phyloP scores from a whole-genome alignment of 2,888 invertebrate genomes.

The Dysmachus trigonus region DNA sequence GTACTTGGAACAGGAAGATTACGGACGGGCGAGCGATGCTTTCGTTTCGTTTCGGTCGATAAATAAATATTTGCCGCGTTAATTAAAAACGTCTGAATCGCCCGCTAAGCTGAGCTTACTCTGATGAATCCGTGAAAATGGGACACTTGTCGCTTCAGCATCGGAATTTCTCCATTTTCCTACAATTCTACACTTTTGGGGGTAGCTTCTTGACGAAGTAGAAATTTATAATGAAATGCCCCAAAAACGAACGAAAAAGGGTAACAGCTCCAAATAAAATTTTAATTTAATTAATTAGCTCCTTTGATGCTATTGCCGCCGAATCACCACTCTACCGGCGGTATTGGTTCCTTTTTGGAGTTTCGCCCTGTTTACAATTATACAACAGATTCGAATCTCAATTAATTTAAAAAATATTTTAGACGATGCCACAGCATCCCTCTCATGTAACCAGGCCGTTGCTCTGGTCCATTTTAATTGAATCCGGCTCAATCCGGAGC shows the following conservation, averaged over 20 bases:
- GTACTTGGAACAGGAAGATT: conserved; percentile 22
- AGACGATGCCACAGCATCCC: not conserved
- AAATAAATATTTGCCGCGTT: conserved; percentile 54
- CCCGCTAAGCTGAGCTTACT: not conserved
- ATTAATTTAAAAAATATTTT: not conserved
- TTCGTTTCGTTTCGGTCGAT: conserved; percentile 52
- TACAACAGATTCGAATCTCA: not conserved
- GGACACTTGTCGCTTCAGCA: not conserved
- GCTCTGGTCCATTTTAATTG: not conserved
- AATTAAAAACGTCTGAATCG: conserved; percentile 54
- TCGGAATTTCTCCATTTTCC: not conserved
- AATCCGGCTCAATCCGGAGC: not conserved
- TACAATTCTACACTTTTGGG: not conserved
- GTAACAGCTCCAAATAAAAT: not conserved
- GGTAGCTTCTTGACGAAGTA: not conserved
- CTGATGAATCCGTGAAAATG: not conserved
- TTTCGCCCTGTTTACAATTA: not conserved
- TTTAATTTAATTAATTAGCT: conserved; percentile 23
- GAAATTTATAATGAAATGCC: not conserved
- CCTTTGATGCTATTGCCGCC: not conserved
- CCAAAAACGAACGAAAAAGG: not conserved
- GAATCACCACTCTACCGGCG: not conserved
- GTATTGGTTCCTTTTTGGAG: not conserved
- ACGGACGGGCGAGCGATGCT: conserved; percentile 15
- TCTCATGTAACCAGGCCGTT: not conserved